These are phyloP conservation scores for Sciaenops ocellatus DNA, from an alignment of 2,797 vertebrate genomes.

Conservation along the genomic window DNA sequence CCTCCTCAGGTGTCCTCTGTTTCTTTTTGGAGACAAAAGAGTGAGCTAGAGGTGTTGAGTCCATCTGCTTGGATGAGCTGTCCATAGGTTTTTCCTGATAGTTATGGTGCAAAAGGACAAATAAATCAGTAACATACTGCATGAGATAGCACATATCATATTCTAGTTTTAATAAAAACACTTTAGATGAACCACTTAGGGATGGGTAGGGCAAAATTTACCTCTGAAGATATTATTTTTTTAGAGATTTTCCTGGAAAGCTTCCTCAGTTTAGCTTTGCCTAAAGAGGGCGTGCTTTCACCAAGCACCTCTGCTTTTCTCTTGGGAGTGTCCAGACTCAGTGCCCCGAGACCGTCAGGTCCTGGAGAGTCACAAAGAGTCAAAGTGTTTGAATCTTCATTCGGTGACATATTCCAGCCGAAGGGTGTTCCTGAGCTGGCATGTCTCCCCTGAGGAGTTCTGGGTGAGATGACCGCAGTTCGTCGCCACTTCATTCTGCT, in stretches of 20 bases:
- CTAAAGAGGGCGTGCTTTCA: conserved; percentile 21
- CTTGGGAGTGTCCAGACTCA: conserved; percentile 77
- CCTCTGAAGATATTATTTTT: conserved; percentile 34
- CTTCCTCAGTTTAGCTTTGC: conserved; percentile 64
- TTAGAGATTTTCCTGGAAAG: conserved; percentile 36
- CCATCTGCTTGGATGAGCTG: conserved; percentile 8
- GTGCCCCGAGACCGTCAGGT: conserved; percentile 48
- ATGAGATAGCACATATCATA: not conserved
- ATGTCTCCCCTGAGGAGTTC: conserved; percentile 27
- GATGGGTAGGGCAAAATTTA: conserved; percentile 28
- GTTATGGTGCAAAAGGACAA: not conserved
- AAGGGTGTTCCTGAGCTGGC: conserved; percentile 35
- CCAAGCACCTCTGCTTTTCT: conserved; percentile 50
- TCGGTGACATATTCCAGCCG: not conserved
- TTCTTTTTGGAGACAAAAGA: conserved; percentile 67
- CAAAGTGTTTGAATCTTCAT: conserved; percentile 30
- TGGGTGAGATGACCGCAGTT: conserved; percentile 40
- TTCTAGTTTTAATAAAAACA: not conserved
- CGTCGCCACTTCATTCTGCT: conserved; percentile 61
- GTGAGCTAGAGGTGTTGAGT: conserved; percentile 26
- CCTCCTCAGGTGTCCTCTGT: conserved; percentile 74
- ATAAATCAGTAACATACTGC: not conserved
- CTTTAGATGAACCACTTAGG: not conserved
- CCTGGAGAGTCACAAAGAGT: conserved; percentile 62
- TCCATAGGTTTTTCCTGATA: conserved; percentile 36